phyloP scores from a whole-genome alignment of 2,113 vertebrate species.

The Sander vitreus region DNA sequence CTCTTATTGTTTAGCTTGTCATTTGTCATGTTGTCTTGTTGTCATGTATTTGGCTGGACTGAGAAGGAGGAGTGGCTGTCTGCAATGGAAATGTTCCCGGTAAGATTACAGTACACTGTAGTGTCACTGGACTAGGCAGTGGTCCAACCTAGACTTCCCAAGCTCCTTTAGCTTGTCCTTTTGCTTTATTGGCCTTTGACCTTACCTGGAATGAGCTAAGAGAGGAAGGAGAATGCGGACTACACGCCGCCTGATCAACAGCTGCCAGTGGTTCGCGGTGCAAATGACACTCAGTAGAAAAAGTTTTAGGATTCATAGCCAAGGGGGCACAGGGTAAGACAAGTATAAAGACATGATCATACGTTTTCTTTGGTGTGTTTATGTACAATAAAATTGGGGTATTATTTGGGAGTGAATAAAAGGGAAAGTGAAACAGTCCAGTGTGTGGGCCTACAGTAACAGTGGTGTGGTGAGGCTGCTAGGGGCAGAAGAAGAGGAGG shows the following conservation, averaged over 20 bases:
- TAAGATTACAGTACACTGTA: constrained; percentile 65
- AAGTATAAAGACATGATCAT: background rate
- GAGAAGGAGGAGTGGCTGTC: constrained; percentile 55
- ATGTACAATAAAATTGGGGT: background rate
- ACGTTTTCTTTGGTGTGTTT: background rate
- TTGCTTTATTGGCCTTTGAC: constrained; percentile 60
- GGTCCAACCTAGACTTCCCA: constrained; percentile 48
- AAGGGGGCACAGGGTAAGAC: background rate
- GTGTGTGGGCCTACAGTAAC: background rate
- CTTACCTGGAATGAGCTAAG: constrained; percentile 42
- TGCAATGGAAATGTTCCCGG: constrained; percentile 67
- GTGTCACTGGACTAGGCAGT: constrained; percentile 45
- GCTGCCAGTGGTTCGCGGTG: background rate
- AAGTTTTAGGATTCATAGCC: background rate
- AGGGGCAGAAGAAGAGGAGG: constrained; percentile 41
- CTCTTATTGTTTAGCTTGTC: constrained; percentile 30
- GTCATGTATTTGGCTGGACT: constrained; percentile 55
- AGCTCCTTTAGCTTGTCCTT: constrained; percentile 55
- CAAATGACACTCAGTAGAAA: background rate
- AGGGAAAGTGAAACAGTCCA: constrained; percentile 1
- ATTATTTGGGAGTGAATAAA: constrained; percentile 2
- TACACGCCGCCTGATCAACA: constrained; percentile 9
- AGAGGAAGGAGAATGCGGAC: constrained; percentile 15
- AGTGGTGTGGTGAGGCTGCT: constrained; percentile 17
- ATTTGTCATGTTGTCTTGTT: constrained; percentile 30